Conservation (phyloP, 2,888 invertebrate species). For the Epicampocera succincta region DNA sequence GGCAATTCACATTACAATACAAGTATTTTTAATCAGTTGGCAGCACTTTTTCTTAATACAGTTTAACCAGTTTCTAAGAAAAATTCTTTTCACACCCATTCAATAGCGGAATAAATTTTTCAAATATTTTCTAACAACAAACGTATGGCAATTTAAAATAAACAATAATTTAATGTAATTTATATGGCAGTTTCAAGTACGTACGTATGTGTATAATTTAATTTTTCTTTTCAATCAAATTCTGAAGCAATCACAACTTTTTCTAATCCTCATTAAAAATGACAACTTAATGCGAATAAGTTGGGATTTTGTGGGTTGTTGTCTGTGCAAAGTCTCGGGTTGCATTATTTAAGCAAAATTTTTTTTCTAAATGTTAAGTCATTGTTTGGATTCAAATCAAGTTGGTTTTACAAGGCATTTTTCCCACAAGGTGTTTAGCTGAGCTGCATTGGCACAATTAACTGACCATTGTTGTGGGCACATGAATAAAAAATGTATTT, state of each 20-base stretch:
- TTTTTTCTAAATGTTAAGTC: conserved; percentile 20
- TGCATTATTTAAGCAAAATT: conserved; percentile 36
- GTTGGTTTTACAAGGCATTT: conserved; percentile 59
- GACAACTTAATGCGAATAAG: conserved; percentile 37
- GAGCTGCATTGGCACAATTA: conserved; percentile 10
- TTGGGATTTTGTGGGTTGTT: conserved; percentile 46
- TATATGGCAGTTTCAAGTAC: conserved; percentile 21
- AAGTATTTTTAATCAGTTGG: too few species aligned
- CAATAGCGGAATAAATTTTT: background rate
- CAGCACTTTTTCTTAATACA: too few species aligned
- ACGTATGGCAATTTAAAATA: conserved; percentile 38
- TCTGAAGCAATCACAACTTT: conserved; percentile 31
- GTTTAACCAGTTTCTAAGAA: background rate
- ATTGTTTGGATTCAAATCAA: conserved; percentile 13
- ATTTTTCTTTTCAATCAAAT: conserved; percentile 35
- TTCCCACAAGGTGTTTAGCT: conserved; percentile 44
- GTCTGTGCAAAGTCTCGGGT: conserved; percentile 18
- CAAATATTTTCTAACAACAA: background rate
- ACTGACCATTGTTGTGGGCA: conserved; percentile 25
- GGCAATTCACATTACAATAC: too few species aligned
- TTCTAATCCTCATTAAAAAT: conserved; percentile 32
- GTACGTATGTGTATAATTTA: too few species aligned
- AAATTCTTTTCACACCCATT: background rate
- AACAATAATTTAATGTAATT: conserved; percentile 49
- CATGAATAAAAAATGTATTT: conserved; percentile 20